These are phyloP conservation scores for Sphaerophoria rueppellii DNA, from an alignment of 2,888 invertebrate species.

Conservation along the genomic window DNA sequence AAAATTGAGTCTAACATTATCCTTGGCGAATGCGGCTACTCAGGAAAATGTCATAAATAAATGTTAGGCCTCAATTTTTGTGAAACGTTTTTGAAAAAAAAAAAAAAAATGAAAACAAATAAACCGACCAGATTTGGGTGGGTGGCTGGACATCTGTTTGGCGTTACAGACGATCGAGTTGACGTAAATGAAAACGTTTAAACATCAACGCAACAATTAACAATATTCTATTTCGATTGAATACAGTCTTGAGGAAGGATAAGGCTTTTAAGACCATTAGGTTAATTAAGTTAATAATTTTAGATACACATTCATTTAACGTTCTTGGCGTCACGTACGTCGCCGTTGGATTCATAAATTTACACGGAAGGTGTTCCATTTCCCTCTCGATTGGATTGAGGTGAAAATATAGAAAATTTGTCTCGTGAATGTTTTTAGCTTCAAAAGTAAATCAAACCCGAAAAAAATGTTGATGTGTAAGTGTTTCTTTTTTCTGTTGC, in stretches of 20 bases:
- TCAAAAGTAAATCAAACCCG: constrained; percentile 23
- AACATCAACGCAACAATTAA: constrained; percentile 50
- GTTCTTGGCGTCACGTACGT: neutral
- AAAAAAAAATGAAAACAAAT: neutral
- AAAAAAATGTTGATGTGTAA: neutral
- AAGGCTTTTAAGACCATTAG: constrained; percentile 19
- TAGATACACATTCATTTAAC: neutral
- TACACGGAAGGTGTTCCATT: constrained; percentile 1
- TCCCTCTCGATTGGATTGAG: neutral
- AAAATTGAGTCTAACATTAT: constrained; percentile 47
- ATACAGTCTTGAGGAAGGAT: neutral
- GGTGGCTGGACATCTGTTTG: constrained; percentile 42
- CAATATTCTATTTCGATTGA: neutral
- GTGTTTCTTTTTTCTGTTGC: constrained; percentile 13
- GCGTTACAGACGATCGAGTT: constrained; percentile 39
- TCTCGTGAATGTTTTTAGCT: constrained; percentile 19
- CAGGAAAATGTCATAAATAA: constrained; percentile 44
- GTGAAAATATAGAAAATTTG: constrained; percentile 12
- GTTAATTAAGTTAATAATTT: constrained; percentile 26
- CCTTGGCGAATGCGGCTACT: constrained; percentile 30
- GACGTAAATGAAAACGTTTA: constrained; percentile 15
- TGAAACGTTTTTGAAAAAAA: neutral
- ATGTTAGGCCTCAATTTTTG: neutral
- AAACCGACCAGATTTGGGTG: constrained; percentile 46
- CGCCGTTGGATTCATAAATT: neutral